These are phyloP conservation scores for Aleiodes testaceus DNA, from an alignment of 2,888 invertebrate genomes.

Conservation along the genomic window DNA sequence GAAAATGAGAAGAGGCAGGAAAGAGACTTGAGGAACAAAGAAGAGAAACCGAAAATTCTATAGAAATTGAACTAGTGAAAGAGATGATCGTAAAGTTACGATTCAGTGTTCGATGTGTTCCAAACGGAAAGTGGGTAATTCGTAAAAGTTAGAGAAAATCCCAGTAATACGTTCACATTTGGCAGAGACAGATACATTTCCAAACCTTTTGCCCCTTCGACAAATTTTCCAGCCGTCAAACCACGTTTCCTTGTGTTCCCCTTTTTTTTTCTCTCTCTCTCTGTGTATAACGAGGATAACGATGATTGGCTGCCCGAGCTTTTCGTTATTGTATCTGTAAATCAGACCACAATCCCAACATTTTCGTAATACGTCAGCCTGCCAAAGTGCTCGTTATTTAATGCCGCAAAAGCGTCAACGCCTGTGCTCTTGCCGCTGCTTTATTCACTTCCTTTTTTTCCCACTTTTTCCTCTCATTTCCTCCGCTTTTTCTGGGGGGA, in stretches of 20 bases:
- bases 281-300: constrained; percentile 46
- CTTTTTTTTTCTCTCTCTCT: not conserved
- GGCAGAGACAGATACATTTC: constrained; percentile 31
- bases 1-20: not conserved
- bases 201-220: constrained; percentile 4
- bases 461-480: not conserved
- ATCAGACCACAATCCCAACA: constrained; percentile 41
- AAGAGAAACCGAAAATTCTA: not conserved
- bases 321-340: constrained; percentile 51
- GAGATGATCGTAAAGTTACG: constrained; percentile 18
- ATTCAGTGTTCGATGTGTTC: constrained; percentile 16
- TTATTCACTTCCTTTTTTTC: constrained; percentile 26
- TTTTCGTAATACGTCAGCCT: constrained; percentile 11
- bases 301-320: constrained; percentile 49
- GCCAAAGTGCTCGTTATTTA: constrained; percentile 34
- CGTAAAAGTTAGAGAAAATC: constrained; percentile 18
- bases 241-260: constrained; percentile 9
- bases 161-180: constrained; percentile 28
- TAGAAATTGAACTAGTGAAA: constrained; percentile 11
- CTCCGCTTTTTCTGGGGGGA: not conserved
- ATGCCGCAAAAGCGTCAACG: constrained; percentile 24
- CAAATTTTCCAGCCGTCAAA: constrained; percentile 25
- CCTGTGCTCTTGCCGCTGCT: constrained; percentile 25
- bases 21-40: not conserved
- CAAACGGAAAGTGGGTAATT: constrained; percentile 15